Evolutionary conservation across 2,888 invertebrate species (phyloP).

Genomic region (Dysmachus trigonus): DNA sequence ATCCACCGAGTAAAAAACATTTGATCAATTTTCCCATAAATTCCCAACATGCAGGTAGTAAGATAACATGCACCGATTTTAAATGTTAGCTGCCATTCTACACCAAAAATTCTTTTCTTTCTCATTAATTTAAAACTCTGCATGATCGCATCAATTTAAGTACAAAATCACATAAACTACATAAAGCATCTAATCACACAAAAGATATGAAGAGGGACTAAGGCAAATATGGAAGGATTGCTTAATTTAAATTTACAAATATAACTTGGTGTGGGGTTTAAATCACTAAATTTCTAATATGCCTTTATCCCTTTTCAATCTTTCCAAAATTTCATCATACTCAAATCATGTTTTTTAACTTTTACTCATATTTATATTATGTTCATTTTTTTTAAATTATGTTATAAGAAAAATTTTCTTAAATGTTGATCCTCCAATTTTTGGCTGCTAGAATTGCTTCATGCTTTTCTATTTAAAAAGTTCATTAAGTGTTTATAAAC

Average conservation of each 20-base stretch:
- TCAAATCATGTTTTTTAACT: neutral
- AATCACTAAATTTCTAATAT: neutral
- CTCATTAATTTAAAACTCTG: neutral
- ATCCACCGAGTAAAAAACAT: neutral
- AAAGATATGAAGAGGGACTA: neutral
- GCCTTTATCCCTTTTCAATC: neutral
- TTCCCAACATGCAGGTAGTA: slow-evolving; percentile 14
- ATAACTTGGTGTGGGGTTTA: neutral
- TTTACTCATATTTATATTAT: neutral
- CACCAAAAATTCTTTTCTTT: neutral
- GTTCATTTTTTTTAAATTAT: neutral
- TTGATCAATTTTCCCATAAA: neutral
- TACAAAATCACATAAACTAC: neutral
- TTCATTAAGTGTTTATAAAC: neutral
- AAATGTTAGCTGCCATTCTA: neutral
- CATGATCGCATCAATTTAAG: neutral
- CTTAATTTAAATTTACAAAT: neutral
- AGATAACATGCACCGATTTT: neutral
- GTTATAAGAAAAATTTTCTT: slow-evolving; percentile 5
- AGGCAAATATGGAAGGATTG: neutral
- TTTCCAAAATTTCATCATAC: neutral
- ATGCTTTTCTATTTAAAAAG: neutral
- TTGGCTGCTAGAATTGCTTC: slow-evolving; percentile 30
- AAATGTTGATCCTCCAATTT: slow-evolving; percentile 37
- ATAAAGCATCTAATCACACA: neutral